Percentiles rank a stretch among this genome's conserved stretches.
phyloP scores from a whole-genome alignment of 2,113 vertebrate genomes.

The Carassius gibelio region DNA sequence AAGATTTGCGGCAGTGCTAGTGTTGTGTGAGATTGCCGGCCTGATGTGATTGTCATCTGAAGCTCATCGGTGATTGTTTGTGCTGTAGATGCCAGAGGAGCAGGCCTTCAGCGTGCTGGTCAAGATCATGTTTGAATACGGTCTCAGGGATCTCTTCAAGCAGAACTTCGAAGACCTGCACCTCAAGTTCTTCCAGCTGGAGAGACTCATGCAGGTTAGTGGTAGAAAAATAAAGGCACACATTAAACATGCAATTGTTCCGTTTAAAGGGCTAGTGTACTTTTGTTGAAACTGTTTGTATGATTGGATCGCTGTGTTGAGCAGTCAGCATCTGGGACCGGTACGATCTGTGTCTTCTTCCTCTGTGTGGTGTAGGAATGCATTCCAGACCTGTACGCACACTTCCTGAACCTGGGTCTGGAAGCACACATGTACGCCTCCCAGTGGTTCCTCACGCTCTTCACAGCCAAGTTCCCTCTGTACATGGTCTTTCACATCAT shows the following conservation, averaged over 20 bases:
- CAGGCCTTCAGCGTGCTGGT: conserved; percentile 98
- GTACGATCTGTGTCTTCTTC: neutral
- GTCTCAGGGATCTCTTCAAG: conserved; percentile 99
- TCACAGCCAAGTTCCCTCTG: conserved; percentile 98
- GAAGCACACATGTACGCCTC: conserved; percentile 99
- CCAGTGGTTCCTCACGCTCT: conserved; percentile 99
- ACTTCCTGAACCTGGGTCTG: conserved; percentile 95
- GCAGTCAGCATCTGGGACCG: too few relatives aligned
- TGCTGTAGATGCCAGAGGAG: conserved; percentile 94
- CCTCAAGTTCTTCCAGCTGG: conserved; percentile 99
- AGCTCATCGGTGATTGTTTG: conserved; percentile 6
- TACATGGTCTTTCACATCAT: conserved; percentile 99
- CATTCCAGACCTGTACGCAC: conserved; percentile 93
- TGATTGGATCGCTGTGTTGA: too few relatives aligned
- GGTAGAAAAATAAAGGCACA: neutral
- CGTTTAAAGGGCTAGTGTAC: too few relatives aligned
- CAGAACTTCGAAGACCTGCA: conserved; percentile 99
- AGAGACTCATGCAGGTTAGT: conserved; percentile 93
- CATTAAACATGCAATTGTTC: neutral
- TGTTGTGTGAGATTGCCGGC: conserved; percentile 25
- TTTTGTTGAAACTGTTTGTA: too few relatives aligned
- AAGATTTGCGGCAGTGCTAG: conserved; percentile 33
- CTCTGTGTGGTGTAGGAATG: conserved; percentile 80
- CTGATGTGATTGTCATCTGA: neutral
- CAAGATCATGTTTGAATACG: conserved; percentile 99